Conservation (phyloP, 2,797 vertebrate genomes). For the Perodicticus potto region DNA sequence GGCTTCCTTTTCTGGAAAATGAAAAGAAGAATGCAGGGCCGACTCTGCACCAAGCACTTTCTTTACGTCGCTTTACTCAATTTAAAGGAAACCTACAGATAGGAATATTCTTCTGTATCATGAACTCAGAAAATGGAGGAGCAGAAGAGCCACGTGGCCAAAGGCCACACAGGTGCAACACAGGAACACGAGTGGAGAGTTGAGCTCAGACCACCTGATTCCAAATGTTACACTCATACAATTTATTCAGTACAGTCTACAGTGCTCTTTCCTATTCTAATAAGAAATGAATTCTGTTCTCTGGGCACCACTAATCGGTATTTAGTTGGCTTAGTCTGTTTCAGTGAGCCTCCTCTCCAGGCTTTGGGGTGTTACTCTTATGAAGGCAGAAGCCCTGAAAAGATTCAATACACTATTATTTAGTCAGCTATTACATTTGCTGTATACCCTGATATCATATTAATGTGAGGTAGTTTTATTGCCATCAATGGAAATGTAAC, state of each 20-base stretch:
- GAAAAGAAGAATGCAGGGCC: background rate
- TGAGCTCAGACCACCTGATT: conserved; percentile 17
- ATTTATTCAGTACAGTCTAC: background rate
- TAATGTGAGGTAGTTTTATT: conserved; percentile 30
- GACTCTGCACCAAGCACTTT: background rate
- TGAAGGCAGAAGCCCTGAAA: background rate
- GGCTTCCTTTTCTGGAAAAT: conserved; percentile 9
- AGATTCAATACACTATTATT: background rate
- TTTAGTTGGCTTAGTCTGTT: background rate
- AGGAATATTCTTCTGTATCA: background rate
- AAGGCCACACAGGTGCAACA: background rate
- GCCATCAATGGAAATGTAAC: conserved; percentile 39
- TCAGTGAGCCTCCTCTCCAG: background rate
- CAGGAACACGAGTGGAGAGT: conserved; percentile 19
- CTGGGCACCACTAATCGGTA: background rate
- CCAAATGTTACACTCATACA: background rate
- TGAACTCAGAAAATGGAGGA: background rate
- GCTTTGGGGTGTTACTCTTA: background rate
- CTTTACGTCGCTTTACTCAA: conserved; percentile 37
- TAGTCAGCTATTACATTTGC: background rate
- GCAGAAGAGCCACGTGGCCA: background rate
- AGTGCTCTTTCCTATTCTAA: background rate
- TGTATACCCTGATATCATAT: background rate
- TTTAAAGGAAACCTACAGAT: background rate
- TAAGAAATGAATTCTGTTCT: background rate